Evolutionary conservation across 30 jellyfish, hydroid and myxozoan species (phyloP), one percentile per base, ranked within the genome.

Genomic region (Haliclystus octoradiatus): DNA sequence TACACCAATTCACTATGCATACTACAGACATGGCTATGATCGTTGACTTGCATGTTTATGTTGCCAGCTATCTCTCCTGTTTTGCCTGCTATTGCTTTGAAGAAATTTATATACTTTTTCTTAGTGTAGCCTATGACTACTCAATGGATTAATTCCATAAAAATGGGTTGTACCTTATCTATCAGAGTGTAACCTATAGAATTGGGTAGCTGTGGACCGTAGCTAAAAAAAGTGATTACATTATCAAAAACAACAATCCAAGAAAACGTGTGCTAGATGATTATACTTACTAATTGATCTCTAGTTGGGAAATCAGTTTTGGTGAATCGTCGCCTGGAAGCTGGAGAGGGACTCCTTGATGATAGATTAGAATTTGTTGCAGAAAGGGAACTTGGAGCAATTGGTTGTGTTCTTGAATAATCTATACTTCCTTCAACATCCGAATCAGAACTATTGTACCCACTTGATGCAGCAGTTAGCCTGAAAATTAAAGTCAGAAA

Each of bases 391-490:
- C 14, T 5, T 19, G 82, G 81, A 15, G 73, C 75, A 50, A 66
- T 40, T 4, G 91, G 87, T 28, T 70, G 84, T 31, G 57, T 23
- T 27, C 81, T 65, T 33, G 69, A 19, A 46, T 80, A 46, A 2
- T 83, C 78, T 0, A 65, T 49, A 13, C 62, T 86, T 0, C 73
- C 72, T 14, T 79, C 95, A 19, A 94, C 71, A 15, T 85, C 95
- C 53, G 95, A 84, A 50, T 89, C 98, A 26, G 98, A 89, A 33
- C 85, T 89, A 76, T 89, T 81, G 80, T 89, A 89, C 23, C 87
- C 98, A 62, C 95, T 89, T 52, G 95, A 81, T 1, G 81, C 89
- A 13, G 93, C 78, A 33, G 95, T 81, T 3, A 40, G 14, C 19
- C 57, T 40, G 19, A 40, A 40, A n/a, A n/a, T n/a, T n/a, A n/a